phyloP scores from a whole-genome alignment of 2,113 vertebrate genomes.

The Orthonyx spaldingii region DNA sequence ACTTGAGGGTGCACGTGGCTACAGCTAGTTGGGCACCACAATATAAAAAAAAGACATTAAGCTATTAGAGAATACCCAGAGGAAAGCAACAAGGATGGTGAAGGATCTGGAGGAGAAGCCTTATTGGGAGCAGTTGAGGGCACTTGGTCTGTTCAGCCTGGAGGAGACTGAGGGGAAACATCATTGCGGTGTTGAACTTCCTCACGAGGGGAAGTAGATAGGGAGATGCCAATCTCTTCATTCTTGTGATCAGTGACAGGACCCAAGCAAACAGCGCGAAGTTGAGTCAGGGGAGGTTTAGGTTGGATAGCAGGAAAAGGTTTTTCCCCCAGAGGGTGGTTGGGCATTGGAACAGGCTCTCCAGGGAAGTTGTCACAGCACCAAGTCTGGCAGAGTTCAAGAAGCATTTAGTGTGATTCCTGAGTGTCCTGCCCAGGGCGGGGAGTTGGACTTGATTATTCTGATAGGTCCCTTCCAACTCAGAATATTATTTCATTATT shows the following conservation, averaged over 20 bases:
- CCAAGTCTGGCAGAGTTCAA: neutral
- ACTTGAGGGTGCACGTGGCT: neutral
- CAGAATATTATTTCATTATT: neutral
- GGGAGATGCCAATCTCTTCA: neutral
- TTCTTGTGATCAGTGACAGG: neutral
- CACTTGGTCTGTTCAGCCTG: neutral
- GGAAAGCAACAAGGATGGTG: neutral
- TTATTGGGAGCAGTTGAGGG: neutral
- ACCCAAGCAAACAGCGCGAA: neutral
- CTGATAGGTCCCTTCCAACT: neutral
- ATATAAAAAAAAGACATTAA: neutral
- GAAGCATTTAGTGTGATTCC: neutral
- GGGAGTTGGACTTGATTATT: neutral
- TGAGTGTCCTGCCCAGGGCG: too few relatives aligned
- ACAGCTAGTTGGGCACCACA: neutral
- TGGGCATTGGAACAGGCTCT: neutral
- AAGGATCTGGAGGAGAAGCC: neutral
- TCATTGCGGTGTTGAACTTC: neutral
- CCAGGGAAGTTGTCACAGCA: neutral
- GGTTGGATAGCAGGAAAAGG: neutral
- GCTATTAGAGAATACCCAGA: neutral
- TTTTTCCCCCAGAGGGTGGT: neutral
- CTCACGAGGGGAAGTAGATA: fast-evolving
- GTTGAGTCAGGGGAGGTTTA: neutral
- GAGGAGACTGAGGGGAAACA: neutral